Evolutionary conservation across 2,888 invertebrate species (phyloP).

Genomic region (Melanostoma scalare): DNA sequence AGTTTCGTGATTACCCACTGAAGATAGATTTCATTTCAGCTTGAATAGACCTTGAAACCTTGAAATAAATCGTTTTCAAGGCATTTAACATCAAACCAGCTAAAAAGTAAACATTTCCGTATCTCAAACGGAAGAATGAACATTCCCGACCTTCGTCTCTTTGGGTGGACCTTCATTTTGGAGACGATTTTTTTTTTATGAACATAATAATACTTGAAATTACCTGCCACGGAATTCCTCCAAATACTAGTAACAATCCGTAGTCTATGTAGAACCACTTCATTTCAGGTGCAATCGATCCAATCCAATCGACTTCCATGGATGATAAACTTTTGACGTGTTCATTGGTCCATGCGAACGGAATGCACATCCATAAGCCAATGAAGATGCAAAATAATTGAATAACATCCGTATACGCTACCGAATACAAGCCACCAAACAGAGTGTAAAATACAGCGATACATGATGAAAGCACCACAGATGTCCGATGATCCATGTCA

Average conservation of each 20-base stretch:
- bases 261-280: constrained; percentile 94
- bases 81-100: too few species aligned
- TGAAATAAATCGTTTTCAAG: too few species aligned
- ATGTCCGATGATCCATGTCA: constrained; percentile 95
- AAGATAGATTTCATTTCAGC: too few species aligned
- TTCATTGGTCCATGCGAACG: constrained; percentile 95
- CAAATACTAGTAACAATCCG: constrained; percentile 94
- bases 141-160: too few species aligned
- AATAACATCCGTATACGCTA: constrained; percentile 99
- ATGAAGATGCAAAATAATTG: constrained; percentile 99
- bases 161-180: too few species aligned
- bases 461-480: constrained; percentile 96
- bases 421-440: constrained; percentile 98
- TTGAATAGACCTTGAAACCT: too few species aligned
- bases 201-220: constrained; percentile 58
- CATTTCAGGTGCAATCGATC: constrained; percentile 87
- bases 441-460: constrained; percentile 99
- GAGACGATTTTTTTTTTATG: not conserved
- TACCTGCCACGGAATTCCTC: constrained; percentile 98
- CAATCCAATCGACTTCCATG: constrained; percentile 95
- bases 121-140: too few species aligned
- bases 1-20: too few species aligned
- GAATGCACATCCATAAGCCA: constrained; percentile 98
- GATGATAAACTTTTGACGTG: constrained; percentile 92
- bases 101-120: too few species aligned